Evolutionary conservation across 2,113 vertebrate genomes (phyloP).

Genomic region (Anser cygnoides): DNA sequence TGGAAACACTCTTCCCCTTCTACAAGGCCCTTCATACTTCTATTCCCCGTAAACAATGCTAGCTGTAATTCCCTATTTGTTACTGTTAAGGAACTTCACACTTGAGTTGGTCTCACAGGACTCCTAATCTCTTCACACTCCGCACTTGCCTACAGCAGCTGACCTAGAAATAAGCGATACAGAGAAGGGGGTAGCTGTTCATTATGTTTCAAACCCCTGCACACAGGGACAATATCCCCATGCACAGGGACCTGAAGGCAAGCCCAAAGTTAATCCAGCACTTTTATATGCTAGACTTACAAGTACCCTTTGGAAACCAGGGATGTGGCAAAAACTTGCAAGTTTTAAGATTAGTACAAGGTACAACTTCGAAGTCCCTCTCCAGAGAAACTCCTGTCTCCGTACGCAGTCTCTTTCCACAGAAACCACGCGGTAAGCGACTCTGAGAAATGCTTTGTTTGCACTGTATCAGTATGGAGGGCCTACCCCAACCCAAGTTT

Average conservation of each 20-base stretch:
- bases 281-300: background rate
- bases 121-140: constrained; percentile 34
- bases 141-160: constrained; percentile 1
- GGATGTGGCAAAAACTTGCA: background rate
- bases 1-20: constrained; percentile 14
- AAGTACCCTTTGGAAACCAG: background rate
- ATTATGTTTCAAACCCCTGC: constrained; percentile 23
- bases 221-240: background rate
- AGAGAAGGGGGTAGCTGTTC: background rate
- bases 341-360: background rate
- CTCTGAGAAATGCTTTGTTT: constrained; percentile 52
- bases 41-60: constrained; percentile 15
- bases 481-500: background rate
- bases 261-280: background rate
- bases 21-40: background rate
- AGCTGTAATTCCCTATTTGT: constrained; percentile 19
- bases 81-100: constrained; percentile 48
- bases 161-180: constrained; percentile 40
- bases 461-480: background rate
- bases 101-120: constrained; percentile 15
- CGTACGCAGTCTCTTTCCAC: background rate
- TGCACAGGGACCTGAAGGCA: background rate
- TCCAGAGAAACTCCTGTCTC: background rate
- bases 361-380: constrained; percentile 15
- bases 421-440: constrained; percentile 38